These are phyloP conservation scores for Diachrysia chrysitis DNA, from an alignment of 2,888 invertebrate species.

Conservation along the genomic window DNA sequence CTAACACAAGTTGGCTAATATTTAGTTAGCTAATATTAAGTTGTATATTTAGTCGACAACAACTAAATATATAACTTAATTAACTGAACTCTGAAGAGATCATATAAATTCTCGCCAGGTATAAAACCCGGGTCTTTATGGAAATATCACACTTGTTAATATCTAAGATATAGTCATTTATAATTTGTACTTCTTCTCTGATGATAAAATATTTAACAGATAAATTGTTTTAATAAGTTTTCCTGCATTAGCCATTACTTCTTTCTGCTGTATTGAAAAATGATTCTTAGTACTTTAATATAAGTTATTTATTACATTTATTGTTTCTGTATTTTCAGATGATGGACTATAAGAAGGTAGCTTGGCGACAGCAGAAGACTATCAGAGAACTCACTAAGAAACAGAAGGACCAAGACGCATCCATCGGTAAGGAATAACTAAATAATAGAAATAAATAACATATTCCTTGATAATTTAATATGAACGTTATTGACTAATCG, in stretches of 20 bases:
- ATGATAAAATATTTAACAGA: too few species aligned
- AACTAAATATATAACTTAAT: too few species aligned
- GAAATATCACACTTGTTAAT: too few species aligned
- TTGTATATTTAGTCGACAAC: too few species aligned
- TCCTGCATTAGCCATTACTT: too few species aligned
- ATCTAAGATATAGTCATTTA: too few species aligned
- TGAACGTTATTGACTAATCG: neutral
- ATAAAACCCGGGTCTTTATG: neutral
- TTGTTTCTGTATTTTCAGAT: constrained; percentile 66
- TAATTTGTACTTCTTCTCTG: too few species aligned
- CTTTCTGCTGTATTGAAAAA: too few species aligned
- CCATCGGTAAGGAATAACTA: constrained; percentile 70
- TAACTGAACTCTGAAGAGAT: neutral
- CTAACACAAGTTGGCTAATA: too few species aligned
- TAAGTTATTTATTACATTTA: neutral
- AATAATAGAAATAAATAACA: neutral
- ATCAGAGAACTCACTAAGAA: constrained; percentile 67
- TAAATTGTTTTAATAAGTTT: too few species aligned
- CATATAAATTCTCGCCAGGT: neutral
- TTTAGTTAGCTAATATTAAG: too few species aligned
- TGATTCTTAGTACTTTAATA: too few species aligned
- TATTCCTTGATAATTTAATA: neutral
- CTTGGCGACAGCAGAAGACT: constrained; percentile 68
- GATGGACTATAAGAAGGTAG: constrained; percentile 72
- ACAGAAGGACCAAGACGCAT: constrained; percentile 74